Base-by-base conservation (phyloP, 1,140 invertebrate genomes). In the Microplitis demolitor region DNA sequence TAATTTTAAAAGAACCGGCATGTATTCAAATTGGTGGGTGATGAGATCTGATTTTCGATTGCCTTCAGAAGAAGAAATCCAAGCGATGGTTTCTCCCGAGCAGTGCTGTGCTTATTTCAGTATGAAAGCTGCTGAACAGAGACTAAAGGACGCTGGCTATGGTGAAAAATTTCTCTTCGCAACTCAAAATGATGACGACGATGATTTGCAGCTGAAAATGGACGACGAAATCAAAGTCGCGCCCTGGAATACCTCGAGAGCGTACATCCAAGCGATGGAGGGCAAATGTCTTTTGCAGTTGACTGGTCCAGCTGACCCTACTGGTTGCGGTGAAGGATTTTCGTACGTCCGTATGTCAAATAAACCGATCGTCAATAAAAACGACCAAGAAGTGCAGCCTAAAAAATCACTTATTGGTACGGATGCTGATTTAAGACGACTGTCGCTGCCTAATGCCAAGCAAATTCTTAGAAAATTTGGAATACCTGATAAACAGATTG, bases 41-140 rank as follows among this genome's bases (percentile, higher is more conserved):
- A 94, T 99, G 73, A 99, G 98, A 84, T 94, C 96, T 0, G 97
- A 99, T 80, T 99, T 99, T 83, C 91, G 97, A 1, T 86, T 99
- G 35, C 98, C 98, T 0, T 96, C 96, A 0, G 98, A 99, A 87
- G 98, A 99, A 85, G 98, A 99, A 87, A 98, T 99, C 69, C 89
- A 98, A 58, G 95, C 95, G 0, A 98, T 99, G 96, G 97, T 99
- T 0, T 97, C 97, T 0, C 98, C 98, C 0, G 98, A 99, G 86
- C 96, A 99, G 77, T 99, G 98, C 80, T 99, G 98, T 86, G 93
- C 96, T 0, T 99, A 98, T 88, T 99, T 98, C 82, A 97, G 96
- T 83, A 98, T 99, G 96, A 93, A 98, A 66, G 94, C 97, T 0
- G 98, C 98, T 0, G 98, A 99, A 83, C 97, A 98, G 83, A 88